Conservation (phyloP, 2,797 vertebrate species). For the Crocodylus rhombifer region DNA sequence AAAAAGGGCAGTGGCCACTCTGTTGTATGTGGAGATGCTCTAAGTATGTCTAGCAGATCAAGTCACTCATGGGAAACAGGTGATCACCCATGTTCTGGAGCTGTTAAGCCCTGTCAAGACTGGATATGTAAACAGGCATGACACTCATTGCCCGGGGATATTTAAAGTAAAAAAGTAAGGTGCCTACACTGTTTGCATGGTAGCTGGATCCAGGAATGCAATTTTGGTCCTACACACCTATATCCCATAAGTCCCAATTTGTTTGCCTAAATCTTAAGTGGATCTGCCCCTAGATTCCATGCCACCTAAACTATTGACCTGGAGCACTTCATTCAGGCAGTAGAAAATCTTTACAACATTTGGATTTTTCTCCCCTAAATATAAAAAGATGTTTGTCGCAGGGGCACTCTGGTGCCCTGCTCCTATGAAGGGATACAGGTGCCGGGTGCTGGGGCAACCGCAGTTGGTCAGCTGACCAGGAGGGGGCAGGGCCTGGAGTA, state of each 20-base stretch:
- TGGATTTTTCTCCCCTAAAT: background rate
- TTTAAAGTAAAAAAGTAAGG: background rate
- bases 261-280: background rate
- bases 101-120: too few species aligned
- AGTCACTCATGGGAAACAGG: too few species aligned
- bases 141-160: background rate
- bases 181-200: background rate
- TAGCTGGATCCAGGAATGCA: background rate
- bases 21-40: too few species aligned
- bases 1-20: too few species aligned
- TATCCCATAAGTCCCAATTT: background rate
- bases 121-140: too few species aligned
- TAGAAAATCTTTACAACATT: background rate
- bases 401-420: too few species aligned
- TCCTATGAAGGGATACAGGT: too few species aligned
- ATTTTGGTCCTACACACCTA: background rate
- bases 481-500: too few species aligned
- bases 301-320: background rate
- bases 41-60: too few species aligned
- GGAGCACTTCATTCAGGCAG: background rate
- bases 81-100: too few species aligned
- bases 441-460: too few species aligned
- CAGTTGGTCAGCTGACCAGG: too few species aligned
- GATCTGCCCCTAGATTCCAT: background rate
- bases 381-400: background rate